Evolutionary conservation across 2,888 invertebrate genomes (phyloP).

Genomic region (Aethes cnicana): DNA sequence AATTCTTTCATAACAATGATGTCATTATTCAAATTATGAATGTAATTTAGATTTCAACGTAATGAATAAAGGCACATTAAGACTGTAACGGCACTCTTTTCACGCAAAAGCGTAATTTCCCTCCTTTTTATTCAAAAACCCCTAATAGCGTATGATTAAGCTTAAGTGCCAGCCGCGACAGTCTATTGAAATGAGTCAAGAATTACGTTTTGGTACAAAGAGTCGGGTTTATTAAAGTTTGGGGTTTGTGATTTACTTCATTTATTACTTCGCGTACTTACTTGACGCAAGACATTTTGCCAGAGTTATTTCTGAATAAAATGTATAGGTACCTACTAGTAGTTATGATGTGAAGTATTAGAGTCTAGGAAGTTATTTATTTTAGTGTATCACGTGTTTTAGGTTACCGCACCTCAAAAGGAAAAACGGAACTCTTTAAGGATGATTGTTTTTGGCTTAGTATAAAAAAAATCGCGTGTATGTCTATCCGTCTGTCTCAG

Average conservation of each 20-base stretch:
- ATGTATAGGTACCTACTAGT: neutral
- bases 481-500: too few relatives aligned
- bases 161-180: slow-evolving; percentile 48
- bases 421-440: too few relatives aligned
- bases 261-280: too few relatives aligned
- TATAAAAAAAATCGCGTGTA: too few relatives aligned
- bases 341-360: too few relatives aligned
- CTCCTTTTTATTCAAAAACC: slow-evolving; percentile 49
- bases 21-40: slow-evolving; percentile 30
- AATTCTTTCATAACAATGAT: slow-evolving; percentile 23
- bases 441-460: too few relatives aligned
- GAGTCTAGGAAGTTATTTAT: too few relatives aligned
- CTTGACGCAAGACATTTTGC: neutral
- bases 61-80: slow-evolving; percentile 48
- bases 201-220: slow-evolving; percentile 27
- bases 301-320: neutral
- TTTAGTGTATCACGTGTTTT: too few relatives aligned
- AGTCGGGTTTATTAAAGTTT: slow-evolving; percentile 27
- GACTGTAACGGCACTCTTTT: slow-evolving; percentile 47
- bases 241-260: slow-evolving; percentile 14
- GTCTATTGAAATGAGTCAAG: slow-evolving; percentile 35
- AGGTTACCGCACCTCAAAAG: too few relatives aligned
- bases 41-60: slow-evolving; percentile 43
- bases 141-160: slow-evolving; percentile 57
- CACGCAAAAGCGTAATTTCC: slow-evolving; percentile 50